Evolutionary conservation across 2,797 vertebrate genomes (phyloP).

Genomic region (Cuniculus paca): DNA sequence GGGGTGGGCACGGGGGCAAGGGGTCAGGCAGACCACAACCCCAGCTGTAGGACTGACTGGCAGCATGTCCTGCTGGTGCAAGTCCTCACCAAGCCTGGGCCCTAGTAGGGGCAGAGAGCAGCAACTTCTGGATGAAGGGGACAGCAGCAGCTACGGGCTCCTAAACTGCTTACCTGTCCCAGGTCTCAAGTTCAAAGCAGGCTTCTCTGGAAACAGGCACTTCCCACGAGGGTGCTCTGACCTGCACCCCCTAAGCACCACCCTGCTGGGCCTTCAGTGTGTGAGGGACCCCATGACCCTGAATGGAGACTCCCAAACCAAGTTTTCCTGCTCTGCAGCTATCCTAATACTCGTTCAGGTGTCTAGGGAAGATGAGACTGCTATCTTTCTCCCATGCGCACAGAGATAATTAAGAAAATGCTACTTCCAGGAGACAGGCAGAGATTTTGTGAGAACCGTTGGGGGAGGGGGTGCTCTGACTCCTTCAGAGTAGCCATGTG

Average conservation of each 20-base stretch:
- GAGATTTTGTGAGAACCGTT: background rate
- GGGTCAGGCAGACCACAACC: background rate
- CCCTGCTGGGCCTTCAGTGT: background rate
- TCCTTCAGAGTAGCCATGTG: background rate
- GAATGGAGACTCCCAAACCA: background rate
- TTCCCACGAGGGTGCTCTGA: fast-evolving
- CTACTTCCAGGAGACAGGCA: constrained; percentile 36
- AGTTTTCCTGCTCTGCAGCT: background rate
- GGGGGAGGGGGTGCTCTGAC: background rate
- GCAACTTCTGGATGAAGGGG: background rate
- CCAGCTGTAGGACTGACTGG: background rate
- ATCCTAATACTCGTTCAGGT: background rate
- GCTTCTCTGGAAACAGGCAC: background rate
- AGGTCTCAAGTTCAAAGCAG: background rate
- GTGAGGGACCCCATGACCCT: background rate
- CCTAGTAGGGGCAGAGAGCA: background rate
- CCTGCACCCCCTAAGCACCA: background rate
- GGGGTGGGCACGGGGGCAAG: background rate
- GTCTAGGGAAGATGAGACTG: background rate
- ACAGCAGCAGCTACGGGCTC: fast-evolving
- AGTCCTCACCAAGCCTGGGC: background rate
- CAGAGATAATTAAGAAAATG: background rate
- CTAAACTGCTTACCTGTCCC: background rate
- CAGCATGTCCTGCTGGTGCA: fast-evolving
- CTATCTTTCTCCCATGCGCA: background rate